A percentile compares a stretch with the other conserved stretches of the same genome.
Evolutionary conservation across 2,113 vertebrate genomes (phyloP).

Genomic region (Syngnathus scovelli): DNA sequence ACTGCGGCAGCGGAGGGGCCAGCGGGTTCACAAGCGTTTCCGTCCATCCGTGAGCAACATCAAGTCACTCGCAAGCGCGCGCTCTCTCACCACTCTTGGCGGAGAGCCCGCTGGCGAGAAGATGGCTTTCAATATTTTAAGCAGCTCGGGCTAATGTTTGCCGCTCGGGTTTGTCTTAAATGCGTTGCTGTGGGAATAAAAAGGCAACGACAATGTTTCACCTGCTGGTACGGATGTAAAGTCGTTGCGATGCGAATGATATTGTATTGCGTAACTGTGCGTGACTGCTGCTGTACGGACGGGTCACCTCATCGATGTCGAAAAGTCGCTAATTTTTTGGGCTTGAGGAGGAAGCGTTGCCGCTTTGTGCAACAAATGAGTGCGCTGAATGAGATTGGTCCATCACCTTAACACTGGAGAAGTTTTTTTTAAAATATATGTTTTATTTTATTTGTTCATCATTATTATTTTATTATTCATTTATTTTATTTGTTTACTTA

Average conservation of each 20-base stretch:
- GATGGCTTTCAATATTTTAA: slow-evolving; percentile 66
- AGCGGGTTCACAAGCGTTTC: slow-evolving; percentile 52
- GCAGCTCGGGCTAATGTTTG: slow-evolving; percentile 60
- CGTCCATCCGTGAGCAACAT: slow-evolving; percentile 27
- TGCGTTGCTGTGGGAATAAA: slow-evolving; percentile 40
- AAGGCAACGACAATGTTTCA: slow-evolving; percentile 31
- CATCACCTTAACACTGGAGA: neutral
- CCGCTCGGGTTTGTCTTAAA: slow-evolving; percentile 62
- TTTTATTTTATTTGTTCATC: no score
- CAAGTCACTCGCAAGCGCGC: slow-evolving; percentile 8
- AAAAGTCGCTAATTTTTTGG: neutral
- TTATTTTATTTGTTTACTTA: no score
- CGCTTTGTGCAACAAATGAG: neutral
- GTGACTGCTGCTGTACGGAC: neutral
- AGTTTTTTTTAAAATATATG: no score
- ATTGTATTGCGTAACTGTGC: slow-evolving; percentile 32
- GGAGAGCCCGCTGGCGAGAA: slow-evolving; percentile 38
- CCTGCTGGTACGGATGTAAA: slow-evolving; percentile 21
- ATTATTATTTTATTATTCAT: no score
- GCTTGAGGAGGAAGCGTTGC: neutral
- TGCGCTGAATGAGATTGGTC: neutral
- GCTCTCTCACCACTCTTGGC: slow-evolving; percentile 22
- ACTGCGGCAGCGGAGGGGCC: slow-evolving; percentile 43
- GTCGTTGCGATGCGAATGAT: slow-evolving; percentile 5
- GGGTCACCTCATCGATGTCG: neutral